Evolutionary conservation across 2,888 invertebrate species (phyloP), one percentile per base, ranked within the genome.

Genomic region (Axea sp.): DNA sequence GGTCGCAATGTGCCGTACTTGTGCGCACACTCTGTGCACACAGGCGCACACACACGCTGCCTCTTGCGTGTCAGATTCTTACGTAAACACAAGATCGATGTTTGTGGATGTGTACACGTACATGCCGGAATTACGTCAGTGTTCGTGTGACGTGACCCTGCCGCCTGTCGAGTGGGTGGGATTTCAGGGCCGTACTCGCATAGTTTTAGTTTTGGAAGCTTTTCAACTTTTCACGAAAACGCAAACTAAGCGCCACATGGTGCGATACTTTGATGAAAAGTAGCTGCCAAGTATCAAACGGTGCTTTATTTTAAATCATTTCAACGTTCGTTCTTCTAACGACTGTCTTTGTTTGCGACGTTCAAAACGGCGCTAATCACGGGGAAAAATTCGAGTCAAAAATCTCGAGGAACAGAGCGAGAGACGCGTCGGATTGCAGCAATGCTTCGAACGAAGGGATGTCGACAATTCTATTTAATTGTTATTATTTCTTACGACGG

Each of bases 131-230:
- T 53, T 15, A 19, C 26, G 9, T 3, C 19, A 11, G 53, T 64
- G 64, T 35, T 33, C 22, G 47, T 55, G 53, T 57, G 55, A 78
- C 78, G 81, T 82, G 82, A 81, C 83, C 83, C 81, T 82, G 81
- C 80, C 76, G 78, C 68, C 74, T 71, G 77, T 75, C 77, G 80
- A 79, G 80, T 81, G 83, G 81, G 80, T 80, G 81, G 82, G 77
- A 78, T 75, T 71, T 69, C 81, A 79, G 81, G 82, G 77, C 74
- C 78, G 81, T 80, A 71, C 55, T 35, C 51, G 31, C 41, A 60
- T 62, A 71, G 57, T 71, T 64, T 55, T 64, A 8, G 33, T 62
- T 37, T 69, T 62, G 60, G 60, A 69, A 69, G 33, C 60, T 69
- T 60, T 60, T 60, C 59, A 69, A 59, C 35, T 60, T 69, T 68